Evolutionary conservation across 2,888 invertebrate species (phyloP).

Genomic region (Elegia similella): DNA sequence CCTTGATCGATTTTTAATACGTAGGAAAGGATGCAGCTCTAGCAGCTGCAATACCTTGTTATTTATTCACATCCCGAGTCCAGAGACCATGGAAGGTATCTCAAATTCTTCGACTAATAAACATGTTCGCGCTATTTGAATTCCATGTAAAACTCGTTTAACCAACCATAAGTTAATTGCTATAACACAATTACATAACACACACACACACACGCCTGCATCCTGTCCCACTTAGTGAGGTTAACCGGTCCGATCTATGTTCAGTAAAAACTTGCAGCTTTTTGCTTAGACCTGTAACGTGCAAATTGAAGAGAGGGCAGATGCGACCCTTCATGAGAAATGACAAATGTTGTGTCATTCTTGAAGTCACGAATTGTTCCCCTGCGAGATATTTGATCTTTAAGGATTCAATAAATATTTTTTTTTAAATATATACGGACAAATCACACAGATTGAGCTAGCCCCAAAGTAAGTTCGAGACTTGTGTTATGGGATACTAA

Average conservation of each 20-base stretch:
- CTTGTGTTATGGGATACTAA: too few relatives aligned
- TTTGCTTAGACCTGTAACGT: not conserved
- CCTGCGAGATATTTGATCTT: too few relatives aligned
- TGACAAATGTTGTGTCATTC: too few relatives aligned
- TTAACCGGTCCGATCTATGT: conserved; percentile 51
- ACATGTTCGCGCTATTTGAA: not conserved
- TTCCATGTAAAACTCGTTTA: not conserved
- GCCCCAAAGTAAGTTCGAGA: too few relatives aligned
- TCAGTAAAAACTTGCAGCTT: not conserved
- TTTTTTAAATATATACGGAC: too few relatives aligned
- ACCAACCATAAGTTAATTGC: conserved; percentile 8
- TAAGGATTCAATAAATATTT: too few relatives aligned
- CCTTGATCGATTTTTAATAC: too few relatives aligned
- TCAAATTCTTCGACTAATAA: not conserved
- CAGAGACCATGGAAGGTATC: not conserved
- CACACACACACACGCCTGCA: conserved; percentile 43
- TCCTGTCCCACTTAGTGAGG: conserved; percentile 73
- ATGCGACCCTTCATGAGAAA: not conserved
- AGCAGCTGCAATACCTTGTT: too few relatives aligned
- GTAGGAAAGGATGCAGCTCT: too few relatives aligned
- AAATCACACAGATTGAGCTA: too few relatives aligned
- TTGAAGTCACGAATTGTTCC: too few relatives aligned
- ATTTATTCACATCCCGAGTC: too few relatives aligned
- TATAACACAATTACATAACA: conserved; percentile 41
- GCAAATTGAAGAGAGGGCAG: not conserved